Evolutionary conservation across 2,113 vertebrate genomes (phyloP), one percentile per base, ranked within the genome.

Genomic region (Ornithorhynchus anatinus): DNA sequence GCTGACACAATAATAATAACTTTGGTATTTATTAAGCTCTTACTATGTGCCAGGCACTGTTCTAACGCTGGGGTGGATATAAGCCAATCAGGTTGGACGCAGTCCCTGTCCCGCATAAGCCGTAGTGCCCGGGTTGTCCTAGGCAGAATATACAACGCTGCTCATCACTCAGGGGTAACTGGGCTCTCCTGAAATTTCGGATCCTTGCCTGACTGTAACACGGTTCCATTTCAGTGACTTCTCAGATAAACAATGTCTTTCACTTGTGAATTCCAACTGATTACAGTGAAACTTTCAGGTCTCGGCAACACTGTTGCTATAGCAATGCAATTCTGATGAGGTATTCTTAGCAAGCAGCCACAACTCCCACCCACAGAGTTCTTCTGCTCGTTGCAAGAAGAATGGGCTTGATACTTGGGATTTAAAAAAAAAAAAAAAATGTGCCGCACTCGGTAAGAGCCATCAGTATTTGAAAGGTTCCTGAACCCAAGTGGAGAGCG

Each of bases 321-420:
- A 82, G 94, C 1, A 12, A 94, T 90, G 47, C 44, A 11, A 20
- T n/a, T 82, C 77, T 79, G 81, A 82, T 84, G 16, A 2, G 64
- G 87, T 88, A 91, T 84, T 92, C 93, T 92, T 93, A 92, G 93
- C 91, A 94, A 93, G 86, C 16, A 3, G 86, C 75, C 84, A 47
- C 50, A 73, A 82, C 53, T 72, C 83, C 63, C 73, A 51, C 68
- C 70, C 75, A 66, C 81, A 16, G 54, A 43, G 19, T 79, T 75
- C 80, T 61, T 44, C 38, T 45, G 33, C 47, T 80, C 72, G 73
- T 75, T 85, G 65, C 78, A 62, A 80, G 67, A 66, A 86, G 59
- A 69, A 80, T 51, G 63, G 77, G 72, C 82, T 74, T 72, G 9
- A 3, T 33, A 75, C 75, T 67, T 74, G 69, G n/a, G 67, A 38